Conservation (phyloP, 2,113 vertebrate species). For the Neofelis nebulosa region DNA sequence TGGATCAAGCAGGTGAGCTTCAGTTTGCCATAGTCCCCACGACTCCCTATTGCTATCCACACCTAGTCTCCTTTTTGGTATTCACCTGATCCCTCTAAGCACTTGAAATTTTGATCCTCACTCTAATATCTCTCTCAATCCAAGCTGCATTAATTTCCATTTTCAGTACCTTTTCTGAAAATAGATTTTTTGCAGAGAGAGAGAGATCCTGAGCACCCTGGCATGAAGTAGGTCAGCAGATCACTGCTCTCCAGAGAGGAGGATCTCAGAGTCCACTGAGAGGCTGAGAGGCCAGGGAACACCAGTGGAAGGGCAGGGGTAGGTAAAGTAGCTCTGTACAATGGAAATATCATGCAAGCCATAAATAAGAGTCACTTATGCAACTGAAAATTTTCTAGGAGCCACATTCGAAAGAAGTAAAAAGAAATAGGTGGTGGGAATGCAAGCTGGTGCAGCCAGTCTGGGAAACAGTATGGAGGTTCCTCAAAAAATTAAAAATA, state of each 20-base stretch:
- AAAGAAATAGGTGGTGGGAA: background rate
- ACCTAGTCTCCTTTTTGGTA: background rate
- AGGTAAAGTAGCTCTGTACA: background rate
- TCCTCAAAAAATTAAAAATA: no score
- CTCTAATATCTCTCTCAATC: background rate
- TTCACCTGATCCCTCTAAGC: background rate
- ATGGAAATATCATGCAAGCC: background rate
- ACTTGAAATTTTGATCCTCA: background rate
- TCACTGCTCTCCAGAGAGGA: background rate
- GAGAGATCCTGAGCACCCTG: background rate
- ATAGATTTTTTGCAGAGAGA: background rate
- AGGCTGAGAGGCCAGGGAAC: background rate
- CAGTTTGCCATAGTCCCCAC: background rate
- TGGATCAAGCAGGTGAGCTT: background rate
- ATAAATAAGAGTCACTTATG: background rate
- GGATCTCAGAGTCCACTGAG: background rate
- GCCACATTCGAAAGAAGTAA: background rate
- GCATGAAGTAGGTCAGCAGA: background rate
- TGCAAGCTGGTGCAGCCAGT: no score
- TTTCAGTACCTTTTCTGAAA: conserved; percentile 7
- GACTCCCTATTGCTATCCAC: background rate
- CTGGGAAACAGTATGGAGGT: no score
- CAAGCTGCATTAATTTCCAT: background rate
- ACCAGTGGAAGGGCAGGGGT: background rate
- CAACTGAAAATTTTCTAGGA: background rate